Evolutionary conservation across 2,113 vertebrate species (phyloP), one percentile per base, ranked within the genome.

Genomic region (Crotalus horridus): DNA sequence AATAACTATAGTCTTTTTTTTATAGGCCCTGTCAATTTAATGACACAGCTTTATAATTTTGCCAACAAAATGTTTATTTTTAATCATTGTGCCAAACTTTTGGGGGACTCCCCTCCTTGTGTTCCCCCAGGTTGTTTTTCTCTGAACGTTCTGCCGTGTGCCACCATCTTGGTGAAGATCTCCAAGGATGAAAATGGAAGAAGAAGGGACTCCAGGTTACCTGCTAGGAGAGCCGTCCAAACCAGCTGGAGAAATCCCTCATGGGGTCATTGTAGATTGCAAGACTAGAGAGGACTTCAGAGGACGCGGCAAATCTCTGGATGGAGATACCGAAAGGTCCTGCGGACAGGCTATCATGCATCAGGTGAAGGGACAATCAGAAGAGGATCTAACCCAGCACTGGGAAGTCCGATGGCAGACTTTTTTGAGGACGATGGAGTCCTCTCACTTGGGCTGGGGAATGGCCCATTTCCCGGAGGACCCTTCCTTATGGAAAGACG

Each of bases 401-500:
- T 91, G 91, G 91, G 91, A 91, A 29, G 39, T 29, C 33, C 90
- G 85, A 4, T 91, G 90, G 90, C 74, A 91, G 74, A 39, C 54
- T 0, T 91, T 91, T 8, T 15, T 91, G 81, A 48, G 86, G 55
- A 56, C 39, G 0, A 24, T 59, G 39, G 90, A 91, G 55, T 59
- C 56, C 13, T 43, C 88, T 46, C 23, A 43, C 6, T 20, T 7
- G 13, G 88, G 2, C 23, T 89, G 23, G 39, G 88, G 56, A 13
- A 43, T 15, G 39, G 43, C 74, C 10, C 54, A 86, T 26, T 55
- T n/a, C 6, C 81, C 55, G 0, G 39, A 26, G 26, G 54, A 91
- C 17, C 81, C 90, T 29, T 48, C 15, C 17, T 85, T 85, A 2
- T 91, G 90, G 90, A 55, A 91, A 0, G 81, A 91, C 1, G 29